Conservation (phyloP, 1,140 invertebrate genomes). For the Gonioctena quinquepunctata region DNA sequence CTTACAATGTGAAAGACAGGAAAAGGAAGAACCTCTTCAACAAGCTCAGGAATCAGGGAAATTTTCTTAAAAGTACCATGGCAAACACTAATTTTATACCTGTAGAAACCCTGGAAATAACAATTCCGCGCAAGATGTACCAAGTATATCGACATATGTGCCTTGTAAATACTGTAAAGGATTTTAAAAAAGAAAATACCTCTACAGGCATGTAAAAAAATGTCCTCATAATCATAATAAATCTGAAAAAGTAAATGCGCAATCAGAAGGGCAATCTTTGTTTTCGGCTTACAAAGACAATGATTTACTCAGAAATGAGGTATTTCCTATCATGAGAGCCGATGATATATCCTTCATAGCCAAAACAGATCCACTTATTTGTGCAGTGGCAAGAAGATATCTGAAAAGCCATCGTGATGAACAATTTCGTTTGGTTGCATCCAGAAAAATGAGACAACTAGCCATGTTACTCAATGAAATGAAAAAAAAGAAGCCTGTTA, state of each 20-base stretch:
- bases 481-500: no score
- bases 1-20: neutral
- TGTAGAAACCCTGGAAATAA: neutral
- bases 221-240: neutral
- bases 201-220: neutral
- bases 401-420: no score
- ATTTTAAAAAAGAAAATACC: neutral
- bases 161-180: neutral
- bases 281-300: neutral
- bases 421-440: no score
- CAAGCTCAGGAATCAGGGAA: neutral
- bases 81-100: neutral
- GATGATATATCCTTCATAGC: no score
- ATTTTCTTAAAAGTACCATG: neutral
- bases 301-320: no score
- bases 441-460: no score
- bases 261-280: neutral
- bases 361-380: no score
- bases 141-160: neutral
- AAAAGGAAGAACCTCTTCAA: neutral
- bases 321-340: no score
- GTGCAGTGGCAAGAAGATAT: no score
- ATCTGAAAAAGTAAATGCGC: neutral
- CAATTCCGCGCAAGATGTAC: neutral
- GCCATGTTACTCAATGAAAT: no score